Percentiles rank a stretch among this genome's conserved stretches.
Evolutionary conservation across 2,797 vertebrate genomes (phyloP).

Genomic region (Rhadinocentrus ornatus): DNA sequence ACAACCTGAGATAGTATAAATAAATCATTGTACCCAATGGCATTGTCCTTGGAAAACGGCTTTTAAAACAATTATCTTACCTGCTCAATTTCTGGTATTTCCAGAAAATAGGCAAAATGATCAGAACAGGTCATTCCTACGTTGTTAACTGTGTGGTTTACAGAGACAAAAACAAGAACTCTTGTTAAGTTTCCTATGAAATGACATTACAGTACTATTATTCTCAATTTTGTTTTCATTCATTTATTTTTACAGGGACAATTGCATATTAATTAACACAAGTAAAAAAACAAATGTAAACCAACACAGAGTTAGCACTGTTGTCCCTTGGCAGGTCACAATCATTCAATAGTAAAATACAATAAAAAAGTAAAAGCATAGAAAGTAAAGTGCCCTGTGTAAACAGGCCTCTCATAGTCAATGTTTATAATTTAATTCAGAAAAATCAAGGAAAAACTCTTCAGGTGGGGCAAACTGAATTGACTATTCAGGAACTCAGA

Average conservation of each 20-base stretch:
- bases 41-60: background rate
- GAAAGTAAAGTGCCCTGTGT: background rate
- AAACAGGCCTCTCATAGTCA: background rate
- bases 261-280: no score
- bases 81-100: slow-evolving; percentile 73
- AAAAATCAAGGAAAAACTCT: no score
- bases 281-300: no score
- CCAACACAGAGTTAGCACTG: no score
- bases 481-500: no score
- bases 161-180: slow-evolving; percentile 11
- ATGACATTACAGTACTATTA: background rate
- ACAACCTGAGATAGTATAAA: background rate
- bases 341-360: background rate
- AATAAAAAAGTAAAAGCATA: background rate
- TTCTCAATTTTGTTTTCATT: no score
- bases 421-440: no score
- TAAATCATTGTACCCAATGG: background rate
- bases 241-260: no score
- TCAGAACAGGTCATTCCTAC: slow-evolving; percentile 73
- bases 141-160: slow-evolving; percentile 80
- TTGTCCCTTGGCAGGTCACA: background rate
- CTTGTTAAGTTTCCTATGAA: background rate
- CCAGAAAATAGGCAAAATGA: slow-evolving; percentile 73
- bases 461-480: no score
- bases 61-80: slow-evolving; percentile 47